Evolutionary conservation across 2,888 invertebrate species (phyloP).

Genomic region (Drosophila fungiperda): DNA sequence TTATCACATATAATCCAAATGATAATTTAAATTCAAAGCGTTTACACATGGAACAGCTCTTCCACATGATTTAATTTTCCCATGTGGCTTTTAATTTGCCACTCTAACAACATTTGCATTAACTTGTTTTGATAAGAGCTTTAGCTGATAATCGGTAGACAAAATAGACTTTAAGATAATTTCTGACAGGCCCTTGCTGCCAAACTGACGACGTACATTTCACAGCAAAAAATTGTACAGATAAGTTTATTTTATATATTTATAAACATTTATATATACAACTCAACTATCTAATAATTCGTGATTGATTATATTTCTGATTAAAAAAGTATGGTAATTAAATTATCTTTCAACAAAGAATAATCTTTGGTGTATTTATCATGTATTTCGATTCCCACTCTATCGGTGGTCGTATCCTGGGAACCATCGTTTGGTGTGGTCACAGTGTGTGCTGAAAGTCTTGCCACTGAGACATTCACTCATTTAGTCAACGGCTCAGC

Average conservation of each 20-base stretch:
- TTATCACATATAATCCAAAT: neutral
- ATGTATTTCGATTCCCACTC: neutral
- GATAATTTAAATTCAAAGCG: neutral
- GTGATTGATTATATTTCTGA: neutral
- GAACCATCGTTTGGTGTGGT: constrained; percentile 1
- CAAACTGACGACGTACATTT: neutral
- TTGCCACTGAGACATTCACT: neutral
- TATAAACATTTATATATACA: neutral
- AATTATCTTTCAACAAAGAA: neutral
- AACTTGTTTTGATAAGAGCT: neutral
- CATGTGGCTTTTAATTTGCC: neutral
- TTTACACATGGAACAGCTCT: neutral
- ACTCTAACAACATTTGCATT: neutral
- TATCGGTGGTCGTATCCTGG: neutral
- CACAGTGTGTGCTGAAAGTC: neutral
- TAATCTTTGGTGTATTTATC: neutral
- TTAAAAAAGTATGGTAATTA: neutral
- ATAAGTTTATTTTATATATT: neutral
- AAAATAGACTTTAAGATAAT: neutral
- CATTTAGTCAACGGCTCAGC: constrained; percentile 16
- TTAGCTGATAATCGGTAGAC: neutral
- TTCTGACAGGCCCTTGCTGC: neutral
- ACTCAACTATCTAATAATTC: neutral
- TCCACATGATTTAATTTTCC: neutral
- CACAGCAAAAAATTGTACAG: neutral